Percentiles rank a stretch among this genome's conserved stretches.
phyloP scores from a whole-genome alignment of 1,140 invertebrate genomes.

The Atta colombica region DNA sequence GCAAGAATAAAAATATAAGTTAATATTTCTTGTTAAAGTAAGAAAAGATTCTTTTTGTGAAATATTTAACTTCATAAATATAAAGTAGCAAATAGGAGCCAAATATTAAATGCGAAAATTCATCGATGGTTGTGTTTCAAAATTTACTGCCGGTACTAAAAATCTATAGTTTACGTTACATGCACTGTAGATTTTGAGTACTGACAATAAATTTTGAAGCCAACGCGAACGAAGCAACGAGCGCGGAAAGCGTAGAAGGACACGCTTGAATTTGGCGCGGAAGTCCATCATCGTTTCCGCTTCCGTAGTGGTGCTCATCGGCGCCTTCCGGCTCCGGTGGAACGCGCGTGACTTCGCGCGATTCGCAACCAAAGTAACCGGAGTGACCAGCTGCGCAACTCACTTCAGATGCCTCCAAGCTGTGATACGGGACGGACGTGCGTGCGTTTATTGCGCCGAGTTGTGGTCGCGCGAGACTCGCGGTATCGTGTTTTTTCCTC shows the following conservation, averaged over 20 bases:
- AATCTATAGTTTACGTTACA: too few relatives aligned
- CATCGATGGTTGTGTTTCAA: too few relatives aligned
- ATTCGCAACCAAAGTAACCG: background rate
- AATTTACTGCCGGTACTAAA: too few relatives aligned
- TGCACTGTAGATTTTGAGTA: too few relatives aligned
- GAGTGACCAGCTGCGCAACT: conserved; percentile 27
- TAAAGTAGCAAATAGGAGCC: background rate
- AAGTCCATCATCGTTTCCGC: background rate
- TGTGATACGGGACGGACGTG: background rate
- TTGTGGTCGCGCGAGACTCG: background rate
- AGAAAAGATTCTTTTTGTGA: background rate
- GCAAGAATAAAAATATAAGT: background rate
- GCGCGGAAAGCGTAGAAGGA: background rate
- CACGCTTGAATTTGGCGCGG: conserved; percentile 24
- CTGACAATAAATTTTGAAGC: too few relatives aligned
- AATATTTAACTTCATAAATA: background rate
- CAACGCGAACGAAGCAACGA: too few relatives aligned
- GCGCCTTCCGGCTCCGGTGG: conserved; percentile 6
- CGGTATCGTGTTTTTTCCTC: background rate
- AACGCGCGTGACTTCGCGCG: conserved; percentile 18
- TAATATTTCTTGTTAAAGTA: background rate
- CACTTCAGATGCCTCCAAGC: conserved; percentile 42
- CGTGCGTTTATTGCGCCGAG: background rate
- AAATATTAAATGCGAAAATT: too few relatives aligned
- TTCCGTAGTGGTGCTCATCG: background rate